Conservation (phyloP, 1,140 invertebrate genomes). For the Rhopalosiphum padi region DNA sequence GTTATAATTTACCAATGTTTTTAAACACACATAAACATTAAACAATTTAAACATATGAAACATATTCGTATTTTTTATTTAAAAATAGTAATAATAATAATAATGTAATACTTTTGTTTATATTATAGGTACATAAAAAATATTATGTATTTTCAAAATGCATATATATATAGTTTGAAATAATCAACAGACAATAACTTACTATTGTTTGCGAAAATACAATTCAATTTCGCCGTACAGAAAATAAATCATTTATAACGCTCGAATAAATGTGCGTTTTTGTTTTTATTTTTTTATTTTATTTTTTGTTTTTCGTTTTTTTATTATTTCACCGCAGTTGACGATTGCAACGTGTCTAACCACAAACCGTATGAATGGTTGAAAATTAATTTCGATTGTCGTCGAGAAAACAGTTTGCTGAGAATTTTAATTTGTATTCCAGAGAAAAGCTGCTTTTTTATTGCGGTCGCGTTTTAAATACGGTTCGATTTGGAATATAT, state of each 20-base stretch:
- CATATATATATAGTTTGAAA: not conserved
- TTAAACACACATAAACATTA: not conserved
- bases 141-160: not conserved
- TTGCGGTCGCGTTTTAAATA: not conserved
- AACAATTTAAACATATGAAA: not conserved
- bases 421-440: not conserved
- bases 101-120: not conserved
- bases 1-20: not conserved
- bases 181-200: conserved; percentile 1
- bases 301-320: not conserved
- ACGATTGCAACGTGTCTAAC: conserved; percentile 1
- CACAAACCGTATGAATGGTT: not conserved
- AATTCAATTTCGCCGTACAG: not conserved
- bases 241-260: not conserved
- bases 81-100: conserved; percentile 5
- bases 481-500: conserved; percentile 17
- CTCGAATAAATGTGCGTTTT: no score
- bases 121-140: not conserved
- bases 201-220: not conserved
- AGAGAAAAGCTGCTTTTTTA: not conserved
- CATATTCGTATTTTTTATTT: not conserved
- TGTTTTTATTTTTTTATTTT: not conserved
- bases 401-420: not conserved
- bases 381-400: conserved; percentile 15
- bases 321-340: not conserved